Conservation (phyloP, 2,113 vertebrate species). For the Delphinus delphis region DNA sequence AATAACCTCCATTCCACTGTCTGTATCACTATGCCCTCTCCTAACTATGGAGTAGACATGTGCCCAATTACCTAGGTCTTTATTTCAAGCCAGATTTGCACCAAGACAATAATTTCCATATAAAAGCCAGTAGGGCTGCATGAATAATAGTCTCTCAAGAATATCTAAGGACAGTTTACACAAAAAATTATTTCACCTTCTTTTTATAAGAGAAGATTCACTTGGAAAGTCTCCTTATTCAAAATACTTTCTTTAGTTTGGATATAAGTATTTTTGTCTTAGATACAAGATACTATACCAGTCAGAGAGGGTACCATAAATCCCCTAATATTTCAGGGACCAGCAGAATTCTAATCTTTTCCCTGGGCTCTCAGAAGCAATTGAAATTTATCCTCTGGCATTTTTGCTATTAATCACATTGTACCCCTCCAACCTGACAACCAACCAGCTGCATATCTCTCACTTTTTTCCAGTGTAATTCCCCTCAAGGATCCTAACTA, state of each 20-base stretch:
- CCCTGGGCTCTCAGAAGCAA: not conserved
- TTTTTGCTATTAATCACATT: not conserved
- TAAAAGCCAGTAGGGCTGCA: fast-evolving
- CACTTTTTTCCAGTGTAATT: not conserved
- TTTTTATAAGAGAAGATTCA: not conserved
- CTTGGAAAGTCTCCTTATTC: not conserved
- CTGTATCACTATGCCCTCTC: not conserved
- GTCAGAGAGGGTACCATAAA: not conserved
- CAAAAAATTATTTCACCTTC: not conserved
- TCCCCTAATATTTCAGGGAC: not conserved
- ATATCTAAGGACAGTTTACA: not conserved
- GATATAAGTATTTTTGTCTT: not conserved
- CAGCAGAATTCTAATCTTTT: not conserved
- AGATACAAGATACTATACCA: not conserved
- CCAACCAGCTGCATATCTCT: not conserved
- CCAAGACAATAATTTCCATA: not conserved
- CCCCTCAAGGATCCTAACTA: not conserved
- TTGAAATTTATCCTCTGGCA: not conserved
- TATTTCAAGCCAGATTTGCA: not conserved
- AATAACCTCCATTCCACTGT: not conserved
- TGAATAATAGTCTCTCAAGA: not conserved
- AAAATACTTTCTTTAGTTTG: not conserved
- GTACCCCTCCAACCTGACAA: not conserved
- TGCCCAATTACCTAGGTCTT: not conserved
- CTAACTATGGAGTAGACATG: not conserved